Evolutionary conservation across 2,113 vertebrate species (phyloP).

Genomic region (Oriolus oriolus): DNA sequence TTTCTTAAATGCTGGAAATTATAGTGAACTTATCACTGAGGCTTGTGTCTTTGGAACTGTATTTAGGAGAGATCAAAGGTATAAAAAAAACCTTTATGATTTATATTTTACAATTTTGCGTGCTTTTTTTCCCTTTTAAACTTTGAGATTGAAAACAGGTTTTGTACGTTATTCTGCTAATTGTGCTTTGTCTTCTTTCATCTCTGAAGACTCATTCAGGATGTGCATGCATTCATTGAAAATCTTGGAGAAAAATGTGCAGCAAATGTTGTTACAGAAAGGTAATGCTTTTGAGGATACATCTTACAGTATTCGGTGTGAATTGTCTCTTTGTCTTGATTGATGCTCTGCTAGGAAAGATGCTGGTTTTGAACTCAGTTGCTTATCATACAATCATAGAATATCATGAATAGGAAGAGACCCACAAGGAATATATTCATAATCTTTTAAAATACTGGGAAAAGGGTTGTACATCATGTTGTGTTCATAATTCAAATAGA

Average conservation of each 20-base stretch:
- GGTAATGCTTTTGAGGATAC: constrained; percentile 53
- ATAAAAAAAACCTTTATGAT: neutral
- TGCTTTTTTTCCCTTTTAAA: neutral
- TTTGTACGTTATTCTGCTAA: neutral
- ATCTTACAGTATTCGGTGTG: neutral
- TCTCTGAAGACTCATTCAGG: constrained; percentile 81
- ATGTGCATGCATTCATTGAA: constrained; percentile 87
- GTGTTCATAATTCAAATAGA: neutral
- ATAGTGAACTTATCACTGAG: constrained; percentile 81
- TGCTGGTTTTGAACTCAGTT: neutral
- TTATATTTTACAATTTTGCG: neutral
- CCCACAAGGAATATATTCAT: neutral
- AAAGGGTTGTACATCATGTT: neutral
- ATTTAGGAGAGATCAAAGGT: constrained; percentile 92
- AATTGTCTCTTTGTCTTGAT: neutral
- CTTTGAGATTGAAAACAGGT: neutral
- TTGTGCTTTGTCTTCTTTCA: neutral
- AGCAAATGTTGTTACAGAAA: constrained; percentile 77
- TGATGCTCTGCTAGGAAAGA: neutral
- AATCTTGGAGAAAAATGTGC: constrained; percentile 81
- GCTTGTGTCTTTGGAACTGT: constrained; percentile 89
- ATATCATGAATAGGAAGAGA: neutral
- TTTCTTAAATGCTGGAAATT: constrained; percentile 76
- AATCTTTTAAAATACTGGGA: neutral
- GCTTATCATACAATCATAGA: neutral